A percentile compares a stretch with the other conserved stretches of the same genome.
These are phyloP conservation scores for Dendroctonus valens DNA, from an alignment of 1,140 invertebrate species.

Conservation along the genomic window DNA sequence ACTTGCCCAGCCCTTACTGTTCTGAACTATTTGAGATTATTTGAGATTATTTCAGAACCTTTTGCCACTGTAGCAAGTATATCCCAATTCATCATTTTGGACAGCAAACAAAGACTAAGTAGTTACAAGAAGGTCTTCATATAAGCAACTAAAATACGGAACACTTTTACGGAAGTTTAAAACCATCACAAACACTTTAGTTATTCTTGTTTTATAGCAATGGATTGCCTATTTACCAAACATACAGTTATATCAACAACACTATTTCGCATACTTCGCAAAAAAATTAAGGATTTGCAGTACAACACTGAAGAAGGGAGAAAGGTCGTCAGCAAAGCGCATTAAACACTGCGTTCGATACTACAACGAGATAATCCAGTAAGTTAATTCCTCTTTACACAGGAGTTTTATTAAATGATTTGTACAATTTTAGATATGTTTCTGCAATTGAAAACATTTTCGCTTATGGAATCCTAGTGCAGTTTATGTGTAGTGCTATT, in stretches of 20 bases:
- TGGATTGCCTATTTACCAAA: conserved; percentile 21
- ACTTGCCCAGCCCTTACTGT: too few relatives aligned
- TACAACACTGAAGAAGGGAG: conserved; percentile 1
- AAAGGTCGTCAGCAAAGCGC: not conserved
- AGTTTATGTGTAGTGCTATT: conserved; percentile 40
- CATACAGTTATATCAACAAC: conserved; percentile 24
- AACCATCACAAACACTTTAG: not conserved
- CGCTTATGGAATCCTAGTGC: conserved; percentile 38
- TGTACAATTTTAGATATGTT: conserved; percentile 31
- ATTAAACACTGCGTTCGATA: conserved; percentile 29
- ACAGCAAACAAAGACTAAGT: too few relatives aligned
- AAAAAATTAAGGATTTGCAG: conserved; percentile 27
- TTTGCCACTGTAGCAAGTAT: too few relatives aligned
- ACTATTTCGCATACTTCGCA: conserved; percentile 30
- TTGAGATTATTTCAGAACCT: too few relatives aligned
- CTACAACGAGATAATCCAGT: conserved; percentile 30
- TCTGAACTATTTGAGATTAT: too few relatives aligned
- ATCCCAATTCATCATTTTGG: too few relatives aligned
- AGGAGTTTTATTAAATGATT: not conserved
- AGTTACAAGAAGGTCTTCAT: too few relatives aligned
- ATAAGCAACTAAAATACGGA: too few relatives aligned
- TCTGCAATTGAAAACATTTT: conserved; percentile 33
- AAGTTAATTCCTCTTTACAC: not conserved
- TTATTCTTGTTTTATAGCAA: conserved; percentile 9
- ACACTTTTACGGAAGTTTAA: not conserved